Conservation (phyloP, 2,797 vertebrate species). For the Hippopotamyrus pictus region DNA sequence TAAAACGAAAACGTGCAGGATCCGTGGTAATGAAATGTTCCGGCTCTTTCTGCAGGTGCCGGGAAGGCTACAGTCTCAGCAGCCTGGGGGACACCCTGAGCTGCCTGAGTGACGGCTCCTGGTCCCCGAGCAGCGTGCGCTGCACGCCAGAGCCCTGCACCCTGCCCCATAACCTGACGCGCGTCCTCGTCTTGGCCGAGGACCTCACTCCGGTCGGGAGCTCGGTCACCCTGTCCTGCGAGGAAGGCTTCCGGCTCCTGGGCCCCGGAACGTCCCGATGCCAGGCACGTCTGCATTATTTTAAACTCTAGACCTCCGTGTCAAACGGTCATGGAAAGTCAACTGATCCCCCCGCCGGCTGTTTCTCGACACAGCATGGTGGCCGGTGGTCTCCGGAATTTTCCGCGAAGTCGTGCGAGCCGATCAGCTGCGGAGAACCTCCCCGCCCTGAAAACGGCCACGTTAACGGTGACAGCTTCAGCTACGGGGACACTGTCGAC, state of each 20-base stretch:
- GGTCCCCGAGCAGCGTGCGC: slow-evolving; percentile 74
- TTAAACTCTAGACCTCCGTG: neutral
- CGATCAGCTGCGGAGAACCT: slow-evolving; percentile 74
- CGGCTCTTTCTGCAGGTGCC: slow-evolving; percentile 67
- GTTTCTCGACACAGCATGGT: slow-evolving; percentile 57
- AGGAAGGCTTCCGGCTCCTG: slow-evolving; percentile 72
- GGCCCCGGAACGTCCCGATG: slow-evolving; percentile 70
- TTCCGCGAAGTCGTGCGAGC: slow-evolving; percentile 68
- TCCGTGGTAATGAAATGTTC: neutral
- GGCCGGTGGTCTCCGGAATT: slow-evolving; percentile 77
- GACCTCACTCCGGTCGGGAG: slow-evolving; percentile 70
- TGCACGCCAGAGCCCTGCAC: slow-evolving; percentile 72
- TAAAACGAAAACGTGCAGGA: neutral
- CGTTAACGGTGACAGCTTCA: slow-evolving; percentile 68
- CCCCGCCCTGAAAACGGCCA: slow-evolving; percentile 66
- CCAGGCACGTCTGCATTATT: slow-evolving; percentile 63
- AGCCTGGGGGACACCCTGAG: slow-evolving; percentile 58
- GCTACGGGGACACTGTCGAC: slow-evolving; percentile 66
- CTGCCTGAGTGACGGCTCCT: slow-evolving; percentile 79
- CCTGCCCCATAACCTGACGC: slow-evolving; percentile 63
- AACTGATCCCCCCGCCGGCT: neutral
- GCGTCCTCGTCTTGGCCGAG: slow-evolving; percentile 58
- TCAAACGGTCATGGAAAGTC: too few relatives aligned
- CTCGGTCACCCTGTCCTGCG: slow-evolving; percentile 71
- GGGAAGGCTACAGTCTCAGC: slow-evolving; percentile 70